phyloP scores from a whole-genome alignment of 1,140 invertebrate species.

The Drosophila chauvacae region DNA sequence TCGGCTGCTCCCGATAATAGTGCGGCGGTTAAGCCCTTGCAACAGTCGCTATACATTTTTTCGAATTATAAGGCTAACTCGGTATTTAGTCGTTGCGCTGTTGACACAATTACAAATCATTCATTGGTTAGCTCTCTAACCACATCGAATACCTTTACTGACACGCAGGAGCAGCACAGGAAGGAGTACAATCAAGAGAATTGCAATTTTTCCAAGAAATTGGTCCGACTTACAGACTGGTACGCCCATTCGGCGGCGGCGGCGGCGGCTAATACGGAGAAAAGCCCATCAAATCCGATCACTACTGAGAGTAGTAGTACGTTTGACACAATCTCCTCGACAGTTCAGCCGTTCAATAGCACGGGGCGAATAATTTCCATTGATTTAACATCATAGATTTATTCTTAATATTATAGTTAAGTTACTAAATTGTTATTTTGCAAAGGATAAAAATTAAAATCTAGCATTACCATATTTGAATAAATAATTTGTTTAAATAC shows the following conservation, averaged over 20 bases:
- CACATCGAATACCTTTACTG: slow-evolving; percentile 52
- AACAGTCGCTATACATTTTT: slow-evolving; percentile 80
- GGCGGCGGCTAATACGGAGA: slow-evolving; percentile 45
- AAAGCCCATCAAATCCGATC: slow-evolving; percentile 41
- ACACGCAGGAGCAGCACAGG: slow-evolving; percentile 41
- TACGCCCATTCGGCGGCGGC: slow-evolving; percentile 41
- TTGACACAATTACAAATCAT: slow-evolving; percentile 52
- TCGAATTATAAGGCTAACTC: slow-evolving; percentile 80
- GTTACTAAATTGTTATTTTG: slow-evolving; percentile 66
- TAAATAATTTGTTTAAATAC: slow-evolving; percentile 48
- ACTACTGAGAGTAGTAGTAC: slow-evolving; percentile 43
- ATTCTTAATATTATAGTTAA: slow-evolving; percentile 29
- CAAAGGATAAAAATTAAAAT: slow-evolving; percentile 58
- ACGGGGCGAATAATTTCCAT: slow-evolving; percentile 76
- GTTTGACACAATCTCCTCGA: slow-evolving; percentile 53
- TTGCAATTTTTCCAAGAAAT: slow-evolving; percentile 66
- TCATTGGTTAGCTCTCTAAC: slow-evolving; percentile 41
- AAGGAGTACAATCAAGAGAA: slow-evolving; percentile 77
- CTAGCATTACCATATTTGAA: slow-evolving; percentile 35
- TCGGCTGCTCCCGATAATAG: slow-evolving; percentile 31
- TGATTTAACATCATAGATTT: slow-evolving; percentile 77
- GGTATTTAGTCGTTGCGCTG: slow-evolving; percentile 56
- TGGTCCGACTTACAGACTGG: slow-evolving; percentile 60
- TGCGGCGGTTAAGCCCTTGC: slow-evolving; percentile 64
- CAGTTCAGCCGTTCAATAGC: slow-evolving; percentile 53